Evolutionary conservation across 1,140 invertebrate genomes (phyloP).

Genomic region (Wiebesia pumilae): DNA sequence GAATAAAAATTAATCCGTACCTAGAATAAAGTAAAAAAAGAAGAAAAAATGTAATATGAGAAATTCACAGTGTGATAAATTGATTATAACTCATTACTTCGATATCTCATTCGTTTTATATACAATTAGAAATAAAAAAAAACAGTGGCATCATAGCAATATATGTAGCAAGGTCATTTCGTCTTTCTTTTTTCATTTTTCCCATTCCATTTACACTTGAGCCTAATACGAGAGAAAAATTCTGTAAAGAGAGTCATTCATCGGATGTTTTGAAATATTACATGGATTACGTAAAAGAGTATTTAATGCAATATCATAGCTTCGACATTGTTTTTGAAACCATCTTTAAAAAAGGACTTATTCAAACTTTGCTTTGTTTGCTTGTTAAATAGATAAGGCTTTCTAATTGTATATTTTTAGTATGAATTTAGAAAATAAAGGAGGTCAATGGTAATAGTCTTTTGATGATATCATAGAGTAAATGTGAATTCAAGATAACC

Average conservation of each 20-base stretch:
- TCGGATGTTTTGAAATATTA: background rate
- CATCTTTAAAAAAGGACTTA: background rate
- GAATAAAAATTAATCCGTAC: background rate
- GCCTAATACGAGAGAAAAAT: background rate
- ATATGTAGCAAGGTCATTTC: background rate
- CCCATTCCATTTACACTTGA: background rate
- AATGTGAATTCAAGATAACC: background rate
- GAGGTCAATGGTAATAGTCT: background rate
- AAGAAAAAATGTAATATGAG: background rate
- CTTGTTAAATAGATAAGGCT: too few relatives aligned
- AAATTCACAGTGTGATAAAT: background rate
- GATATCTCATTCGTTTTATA: background rate
- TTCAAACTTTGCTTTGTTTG: too few relatives aligned
- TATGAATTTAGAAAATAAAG: background rate
- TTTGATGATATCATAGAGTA: background rate
- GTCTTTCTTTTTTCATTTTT: background rate
- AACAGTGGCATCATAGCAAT: background rate
- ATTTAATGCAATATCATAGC: background rate
- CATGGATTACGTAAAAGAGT: background rate
- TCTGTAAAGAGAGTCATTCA: background rate
- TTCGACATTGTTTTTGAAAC: background rate
- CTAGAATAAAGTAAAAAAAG: background rate
- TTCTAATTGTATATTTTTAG: too few relatives aligned
- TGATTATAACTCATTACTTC: background rate
- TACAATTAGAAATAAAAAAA: background rate